Conservation (phyloP, 2,888 invertebrate species). For the Seladonia tumulorum region DNA sequence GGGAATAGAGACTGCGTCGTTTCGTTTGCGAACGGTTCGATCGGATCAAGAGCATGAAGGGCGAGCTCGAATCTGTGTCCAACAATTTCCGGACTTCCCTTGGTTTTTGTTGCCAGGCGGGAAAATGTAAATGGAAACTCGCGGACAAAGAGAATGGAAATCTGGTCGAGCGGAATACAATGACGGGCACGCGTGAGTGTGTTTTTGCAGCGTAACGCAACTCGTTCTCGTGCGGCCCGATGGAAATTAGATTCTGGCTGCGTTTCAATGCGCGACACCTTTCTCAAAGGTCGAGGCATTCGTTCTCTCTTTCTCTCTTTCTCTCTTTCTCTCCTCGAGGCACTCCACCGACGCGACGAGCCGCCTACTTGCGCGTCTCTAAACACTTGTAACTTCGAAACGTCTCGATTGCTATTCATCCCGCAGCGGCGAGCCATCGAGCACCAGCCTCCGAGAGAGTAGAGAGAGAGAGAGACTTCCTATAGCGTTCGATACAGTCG, state of each 20-base stretch:
- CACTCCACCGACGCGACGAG: not conserved
- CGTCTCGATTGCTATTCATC: not conserved
- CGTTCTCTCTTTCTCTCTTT: slow-evolving; percentile 7
- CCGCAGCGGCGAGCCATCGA: not conserved
- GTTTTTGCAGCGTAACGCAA: slow-evolving; percentile 42
- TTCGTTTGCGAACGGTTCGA: no score
- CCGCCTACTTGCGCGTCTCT: not conserved
- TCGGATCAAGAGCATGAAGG: no score
- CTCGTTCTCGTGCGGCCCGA: slow-evolving; percentile 1
- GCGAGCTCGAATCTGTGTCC: not conserved
- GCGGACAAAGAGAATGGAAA: slow-evolving; percentile 50
- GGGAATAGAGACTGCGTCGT: no score
- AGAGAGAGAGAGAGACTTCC: not conserved
- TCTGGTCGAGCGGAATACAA: slow-evolving; percentile 30
- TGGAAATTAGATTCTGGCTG: slow-evolving; percentile 45
- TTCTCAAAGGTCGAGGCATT: slow-evolving; percentile 46
- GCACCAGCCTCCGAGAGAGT: not conserved
- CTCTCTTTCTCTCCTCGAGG: not conserved
- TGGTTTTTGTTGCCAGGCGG: not conserved
- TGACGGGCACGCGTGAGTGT: not conserved
- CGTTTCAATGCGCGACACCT: slow-evolving; percentile 40
- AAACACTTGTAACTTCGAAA: slow-evolving; percentile 9
- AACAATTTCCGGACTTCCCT: not conserved
- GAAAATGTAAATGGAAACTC: slow-evolving; percentile 43
- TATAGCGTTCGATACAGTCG: not conserved